Conservation (phyloP, 2,797 vertebrate species). For the Enteromius argenteus region DNA sequence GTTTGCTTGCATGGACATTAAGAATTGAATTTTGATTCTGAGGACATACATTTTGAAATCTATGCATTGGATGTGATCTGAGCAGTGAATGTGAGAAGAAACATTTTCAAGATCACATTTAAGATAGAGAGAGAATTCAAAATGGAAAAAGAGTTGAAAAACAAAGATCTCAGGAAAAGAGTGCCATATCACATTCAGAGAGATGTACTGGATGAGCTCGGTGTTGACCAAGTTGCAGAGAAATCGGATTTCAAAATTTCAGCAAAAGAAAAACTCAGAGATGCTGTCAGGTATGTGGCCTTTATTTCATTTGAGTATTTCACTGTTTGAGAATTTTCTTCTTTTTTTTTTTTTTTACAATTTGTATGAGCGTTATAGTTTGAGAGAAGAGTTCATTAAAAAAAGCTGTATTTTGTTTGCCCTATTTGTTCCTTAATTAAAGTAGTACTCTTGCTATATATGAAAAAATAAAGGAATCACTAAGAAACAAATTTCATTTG, state of each 20-base stretch:
- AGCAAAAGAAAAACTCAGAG: slow-evolving; percentile 68
- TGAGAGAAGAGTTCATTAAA: neutral
- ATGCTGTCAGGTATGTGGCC: slow-evolving; percentile 63
- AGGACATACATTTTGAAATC: neutral
- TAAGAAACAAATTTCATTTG: neutral
- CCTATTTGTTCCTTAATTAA: neutral
- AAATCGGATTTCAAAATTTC: slow-evolving; percentile 64
- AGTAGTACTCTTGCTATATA: neutral
- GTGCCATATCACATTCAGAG: slow-evolving; percentile 69
- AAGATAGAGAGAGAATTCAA: neutral
- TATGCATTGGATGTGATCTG: neutral
- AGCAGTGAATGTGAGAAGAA: neutral
- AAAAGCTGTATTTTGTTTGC: neutral
- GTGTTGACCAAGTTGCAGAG: slow-evolving; percentile 71
- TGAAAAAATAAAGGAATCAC: neutral
- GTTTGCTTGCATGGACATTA: neutral
- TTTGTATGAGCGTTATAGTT: neutral
- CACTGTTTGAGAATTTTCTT: neutral
- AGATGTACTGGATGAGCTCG: slow-evolving; percentile 74
- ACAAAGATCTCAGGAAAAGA: slow-evolving; percentile 28
- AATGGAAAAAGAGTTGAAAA: slow-evolving; percentile 28
- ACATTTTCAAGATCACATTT: neutral
- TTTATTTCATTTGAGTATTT: neutral
- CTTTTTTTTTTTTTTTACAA: neutral
- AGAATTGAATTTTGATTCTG: neutral